Conservation (phyloP, 2,797 vertebrate genomes). For the Lateolabrax maculatus region DNA sequence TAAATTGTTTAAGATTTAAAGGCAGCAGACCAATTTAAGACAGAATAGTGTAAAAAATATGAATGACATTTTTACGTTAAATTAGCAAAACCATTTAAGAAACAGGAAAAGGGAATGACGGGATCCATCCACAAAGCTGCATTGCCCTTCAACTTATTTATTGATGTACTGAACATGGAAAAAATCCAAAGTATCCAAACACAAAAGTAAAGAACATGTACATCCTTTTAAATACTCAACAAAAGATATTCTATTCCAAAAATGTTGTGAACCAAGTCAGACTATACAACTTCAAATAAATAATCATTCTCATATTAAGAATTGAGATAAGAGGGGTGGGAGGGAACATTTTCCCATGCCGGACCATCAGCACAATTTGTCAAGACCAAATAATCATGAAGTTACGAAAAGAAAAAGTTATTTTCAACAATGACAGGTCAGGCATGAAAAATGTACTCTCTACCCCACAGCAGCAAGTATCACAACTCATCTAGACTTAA, state of each 20-base stretch:
- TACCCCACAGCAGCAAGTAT: conserved; percentile 92
- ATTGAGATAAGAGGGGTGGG: conserved; percentile 75
- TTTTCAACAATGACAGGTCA: conserved; percentile 50
- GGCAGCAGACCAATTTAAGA: background rate
- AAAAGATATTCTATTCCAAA: conserved; percentile 84
- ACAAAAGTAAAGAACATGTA: conserved; percentile 97
- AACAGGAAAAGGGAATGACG: conserved; percentile 35
- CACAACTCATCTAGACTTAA: conserved; percentile 95
- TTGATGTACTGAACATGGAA: conserved; percentile 99
- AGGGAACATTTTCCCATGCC: conserved; percentile 65
- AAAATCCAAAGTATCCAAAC: conserved; percentile 98
- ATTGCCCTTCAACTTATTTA: conserved; percentile 99
- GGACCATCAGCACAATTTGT: conserved; percentile 76
- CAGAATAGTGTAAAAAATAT: background rate
- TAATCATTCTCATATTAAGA: conserved; percentile 83
- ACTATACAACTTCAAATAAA: conserved; percentile 88
- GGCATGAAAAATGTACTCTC: conserved; percentile 79
- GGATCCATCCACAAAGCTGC: conserved; percentile 66
- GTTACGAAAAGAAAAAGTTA: conserved; percentile 42
- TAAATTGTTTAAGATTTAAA: background rate
- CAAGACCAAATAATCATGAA: conserved; percentile 48
- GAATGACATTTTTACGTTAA: background rate
- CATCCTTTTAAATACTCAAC: conserved; percentile 88
- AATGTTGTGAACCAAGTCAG: conserved; percentile 83
- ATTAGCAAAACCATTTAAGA: background rate